Evolutionary conservation across 2,888 invertebrate species (phyloP).

Genomic region (Melipona bicolor): DNA sequence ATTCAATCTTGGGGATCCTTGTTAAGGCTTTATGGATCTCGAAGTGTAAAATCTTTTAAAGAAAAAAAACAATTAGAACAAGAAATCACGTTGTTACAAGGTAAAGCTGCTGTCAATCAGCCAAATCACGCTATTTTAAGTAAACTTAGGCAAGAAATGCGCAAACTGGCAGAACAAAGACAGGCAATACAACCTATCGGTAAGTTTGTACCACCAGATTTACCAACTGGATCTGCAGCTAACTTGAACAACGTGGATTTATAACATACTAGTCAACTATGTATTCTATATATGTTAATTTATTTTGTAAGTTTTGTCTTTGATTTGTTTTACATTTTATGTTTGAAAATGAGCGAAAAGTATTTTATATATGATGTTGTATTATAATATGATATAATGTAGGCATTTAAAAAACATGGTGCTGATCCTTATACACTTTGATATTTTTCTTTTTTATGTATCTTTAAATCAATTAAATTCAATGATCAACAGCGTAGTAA

Average conservation of each 20-base stretch:
- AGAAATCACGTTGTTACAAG: constrained; percentile 95
- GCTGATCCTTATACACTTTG: constrained; percentile 25
- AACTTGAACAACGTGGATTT: constrained; percentile 92
- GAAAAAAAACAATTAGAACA: constrained; percentile 97
- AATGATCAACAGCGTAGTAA: not conserved
- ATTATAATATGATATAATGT: not conserved
- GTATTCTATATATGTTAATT: constrained; percentile 15
- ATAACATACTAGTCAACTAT: constrained; percentile 77
- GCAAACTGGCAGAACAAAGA: constrained; percentile 88
- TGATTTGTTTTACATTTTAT: not conserved
- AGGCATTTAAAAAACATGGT: constrained; percentile 21
- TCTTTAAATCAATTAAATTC: not conserved
- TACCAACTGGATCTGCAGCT: constrained; percentile 90
- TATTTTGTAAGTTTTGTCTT: constrained; percentile 31
- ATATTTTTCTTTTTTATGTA: constrained; percentile 19
- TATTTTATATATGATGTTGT: constrained; percentile 1
- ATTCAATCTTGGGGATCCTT: constrained; percentile 97
- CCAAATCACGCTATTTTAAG: constrained; percentile 96
- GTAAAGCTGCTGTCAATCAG: constrained; percentile 94
- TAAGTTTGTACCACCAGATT: constrained; percentile 87
- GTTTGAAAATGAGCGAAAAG: constrained; percentile 17
- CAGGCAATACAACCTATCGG: constrained; percentile 85
- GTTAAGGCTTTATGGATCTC: constrained; percentile 95
- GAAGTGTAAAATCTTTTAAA: constrained; percentile 95
- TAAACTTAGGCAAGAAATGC: constrained; percentile 93